A percentile compares a stretch with the other conserved stretches of the same genome.
phyloP scores from a whole-genome alignment of 2,888 invertebrate species.

The Dryococelus australis region DNA sequence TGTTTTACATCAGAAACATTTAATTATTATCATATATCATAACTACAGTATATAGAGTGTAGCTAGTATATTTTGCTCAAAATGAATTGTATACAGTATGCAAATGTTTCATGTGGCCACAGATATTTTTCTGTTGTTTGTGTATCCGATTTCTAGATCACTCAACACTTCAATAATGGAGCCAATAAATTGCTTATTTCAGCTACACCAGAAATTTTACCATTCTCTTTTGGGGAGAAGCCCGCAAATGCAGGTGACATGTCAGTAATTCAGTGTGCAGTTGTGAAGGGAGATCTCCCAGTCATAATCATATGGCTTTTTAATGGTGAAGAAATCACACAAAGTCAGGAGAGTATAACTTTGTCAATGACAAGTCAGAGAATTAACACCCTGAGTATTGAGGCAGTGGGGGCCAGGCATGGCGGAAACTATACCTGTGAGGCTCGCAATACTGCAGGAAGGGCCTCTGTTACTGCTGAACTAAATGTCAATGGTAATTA shows the following conservation, averaged over 20 bases:
- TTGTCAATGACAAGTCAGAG: conserved; percentile 71
- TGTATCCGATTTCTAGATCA: too few relatives aligned
- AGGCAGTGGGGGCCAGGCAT: conserved; percentile 69
- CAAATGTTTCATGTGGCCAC: too few relatives aligned
- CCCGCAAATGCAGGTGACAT: conserved; percentile 71
- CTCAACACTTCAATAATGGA: too few relatives aligned
- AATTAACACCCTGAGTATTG: conserved; percentile 71
- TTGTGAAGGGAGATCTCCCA: conserved; percentile 74
- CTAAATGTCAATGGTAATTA: conserved; percentile 39
- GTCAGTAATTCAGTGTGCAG: conserved; percentile 68
- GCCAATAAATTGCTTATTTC: conserved; percentile 48
- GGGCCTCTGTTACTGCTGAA: conserved; percentile 60
- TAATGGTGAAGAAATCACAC: conserved; percentile 65
- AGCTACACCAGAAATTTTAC: conserved; percentile 71
- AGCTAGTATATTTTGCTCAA: too few relatives aligned
- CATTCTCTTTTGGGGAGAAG: conserved; percentile 67
- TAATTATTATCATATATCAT: too few relatives aligned
- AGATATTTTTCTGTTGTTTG: too few relatives aligned
- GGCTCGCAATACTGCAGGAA: conserved; percentile 72
- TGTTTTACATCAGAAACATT: too few relatives aligned
- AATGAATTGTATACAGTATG: too few relatives aligned
- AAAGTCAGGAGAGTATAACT: conserved; percentile 66
- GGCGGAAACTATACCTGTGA: conserved; percentile 76
- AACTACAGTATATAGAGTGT: too few relatives aligned
- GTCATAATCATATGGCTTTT: conserved; percentile 79